Base-by-base conservation (phyloP, 2,113 vertebrate species). In the Chascanopsetta lugubris region DNA sequence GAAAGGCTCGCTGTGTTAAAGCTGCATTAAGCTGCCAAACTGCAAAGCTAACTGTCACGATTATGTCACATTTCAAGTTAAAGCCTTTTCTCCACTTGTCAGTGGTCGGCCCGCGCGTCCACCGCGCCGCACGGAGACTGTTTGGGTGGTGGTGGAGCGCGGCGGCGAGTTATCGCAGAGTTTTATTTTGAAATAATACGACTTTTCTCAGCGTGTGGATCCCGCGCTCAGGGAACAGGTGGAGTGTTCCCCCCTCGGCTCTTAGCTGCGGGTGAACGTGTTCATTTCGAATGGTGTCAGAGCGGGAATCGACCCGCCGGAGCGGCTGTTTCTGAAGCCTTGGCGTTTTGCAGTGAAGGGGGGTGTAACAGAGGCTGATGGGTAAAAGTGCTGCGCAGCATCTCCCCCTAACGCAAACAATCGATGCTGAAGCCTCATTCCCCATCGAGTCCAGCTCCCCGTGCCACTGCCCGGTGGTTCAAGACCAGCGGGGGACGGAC, bases 1-100 rank as follows among this genome's bases (percentile, higher is more conserved):
- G 73, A 84, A 82, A 76, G 61, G 42, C 59, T 64, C 61, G 65
- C n/a, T n/a, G 82, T 85, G 84, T 83, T 76, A 72, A 72, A 80
- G 72, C 54, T 45, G 54, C 43, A 38, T 68, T 64, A 63, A 79
- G 70, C 77, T 76, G 79, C 80, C 71, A 82, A 78, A 75, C 83
- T 56, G 75, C 53, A 69, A 81, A 88, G 73, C 67, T 74, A 69
- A 55, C 80, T 82, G 72, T 83, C 80, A 77, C 48, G 63, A 82
- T 77, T 75, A 63, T 79, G 77, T 79, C 80, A 81, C 55, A 81
- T 83, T 79, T 79, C 62, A 79, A 77, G 57, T 26, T 30, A 67
- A 83, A 66, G 42, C 72, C 77, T 72, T 83, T 17, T 49, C 68
- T 76, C 34, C 18, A 50, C 18, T 67, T 85, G 78, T 80, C 76